These are phyloP conservation scores for Isichthys henryi DNA, from an alignment of 2,113 vertebrate species.

Conservation along the genomic window DNA sequence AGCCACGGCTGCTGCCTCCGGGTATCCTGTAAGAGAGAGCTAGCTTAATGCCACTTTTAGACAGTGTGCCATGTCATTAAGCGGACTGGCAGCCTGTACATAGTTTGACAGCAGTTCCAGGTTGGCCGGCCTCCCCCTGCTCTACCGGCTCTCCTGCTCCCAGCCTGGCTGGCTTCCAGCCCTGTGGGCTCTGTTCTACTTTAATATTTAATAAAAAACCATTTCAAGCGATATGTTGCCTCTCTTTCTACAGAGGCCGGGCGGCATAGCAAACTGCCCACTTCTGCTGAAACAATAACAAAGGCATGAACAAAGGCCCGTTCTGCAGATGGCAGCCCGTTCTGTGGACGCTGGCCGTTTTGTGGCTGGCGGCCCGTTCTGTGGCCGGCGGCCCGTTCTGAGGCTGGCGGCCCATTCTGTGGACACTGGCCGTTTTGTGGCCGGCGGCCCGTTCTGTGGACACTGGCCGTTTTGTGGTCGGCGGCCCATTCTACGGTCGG, in stretches of 20 bases:
- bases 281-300: neutral
- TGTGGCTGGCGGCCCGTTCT: too few relatives aligned
- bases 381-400: too few relatives aligned
- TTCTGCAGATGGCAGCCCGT: too few relatives aligned
- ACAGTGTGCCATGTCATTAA: conserved; percentile 28
- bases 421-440: too few relatives aligned
- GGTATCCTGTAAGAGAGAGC: neutral
- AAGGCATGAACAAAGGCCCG: conserved; percentile 13
- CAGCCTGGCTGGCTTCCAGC: conserved; percentile 26
- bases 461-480: too few relatives aligned
- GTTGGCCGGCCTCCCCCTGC: conserved; percentile 7
- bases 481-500: too few relatives aligned
- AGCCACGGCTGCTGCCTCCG: neutral
- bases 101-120: conserved; percentile 28
- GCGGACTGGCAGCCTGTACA: conserved; percentile 27
- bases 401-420: too few relatives aligned
- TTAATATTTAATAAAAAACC: conserved; percentile 50
- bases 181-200: conserved; percentile 41
- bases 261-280: conserved; percentile 29
- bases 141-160: neutral
- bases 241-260: conserved; percentile 34
- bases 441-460: too few relatives aligned
- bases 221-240: conserved; percentile 47
- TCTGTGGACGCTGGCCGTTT: too few relatives aligned
- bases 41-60: conserved; percentile 9